Evolutionary conservation across 2,888 invertebrate species (phyloP), one percentile per base, ranked within the genome.

Genomic region (Lycocerus yunnanus): DNA sequence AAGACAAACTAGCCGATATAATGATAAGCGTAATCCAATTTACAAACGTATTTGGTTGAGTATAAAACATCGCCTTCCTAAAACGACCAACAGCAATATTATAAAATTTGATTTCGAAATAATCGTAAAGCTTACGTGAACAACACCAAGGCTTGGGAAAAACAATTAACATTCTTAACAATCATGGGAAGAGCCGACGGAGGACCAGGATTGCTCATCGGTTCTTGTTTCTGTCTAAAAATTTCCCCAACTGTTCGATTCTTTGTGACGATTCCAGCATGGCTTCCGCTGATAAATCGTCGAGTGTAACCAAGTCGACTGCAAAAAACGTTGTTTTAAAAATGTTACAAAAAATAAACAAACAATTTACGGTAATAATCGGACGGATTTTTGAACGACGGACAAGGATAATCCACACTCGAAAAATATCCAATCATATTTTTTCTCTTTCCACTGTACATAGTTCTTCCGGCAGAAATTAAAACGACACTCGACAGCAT

Each of bases 341-440:
- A 60, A 76, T 43, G 15, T 72, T 60, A 16, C 14, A 15, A 11
- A 71, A 68, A 15, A 11, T n/a, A n/a, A 1, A 4, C 11, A n/a
- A 1, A 4, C 11, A 74, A 90, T 94, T 92, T 88, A 96, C 95
- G 90, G 86, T 98, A 98, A 86, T 98, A 98, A 88, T 98, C 98
- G 0, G 97, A 97, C 68, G 97, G 97, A 85, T 98, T 98, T 88
- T 98, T 98, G 86, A 95, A 97, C 0, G 97, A 95, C 13, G 98
- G 98, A 86, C 97, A 98, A 2, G 97, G 97, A 88, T 97, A 98
- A 84, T 97, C 97, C 5, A 93, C 92, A 76, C 89, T 84, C 5
- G 89, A 95, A 88, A 98, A 98, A 88, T 98, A 98, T 84, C 95
- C 93, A 85, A 97, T 91, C 93, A 98, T 94, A 86, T 97, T 95